phyloP scores from a whole-genome alignment of 2,113 vertebrate species.

The Eretmochelys imbricata region DNA sequence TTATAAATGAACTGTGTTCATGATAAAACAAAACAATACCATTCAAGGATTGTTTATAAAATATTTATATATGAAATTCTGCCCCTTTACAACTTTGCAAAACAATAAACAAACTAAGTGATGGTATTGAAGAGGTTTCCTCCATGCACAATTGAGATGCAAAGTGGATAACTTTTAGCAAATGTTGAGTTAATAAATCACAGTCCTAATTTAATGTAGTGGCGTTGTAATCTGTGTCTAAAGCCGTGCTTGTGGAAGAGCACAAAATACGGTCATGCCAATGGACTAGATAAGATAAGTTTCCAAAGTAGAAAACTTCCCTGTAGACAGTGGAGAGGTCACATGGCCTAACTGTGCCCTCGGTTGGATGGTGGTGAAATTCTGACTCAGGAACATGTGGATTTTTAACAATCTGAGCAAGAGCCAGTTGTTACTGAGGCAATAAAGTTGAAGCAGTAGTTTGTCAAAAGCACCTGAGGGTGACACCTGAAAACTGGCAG shows the following conservation, averaged over 20 bases:
- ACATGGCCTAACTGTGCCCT: background rate
- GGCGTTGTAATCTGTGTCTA: background rate
- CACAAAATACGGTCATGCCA: background rate
- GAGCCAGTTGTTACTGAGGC: background rate
- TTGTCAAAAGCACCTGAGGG: background rate
- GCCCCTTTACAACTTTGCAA: slow-evolving; percentile 6
- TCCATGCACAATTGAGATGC: background rate
- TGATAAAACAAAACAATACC: background rate
- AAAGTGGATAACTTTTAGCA: background rate
- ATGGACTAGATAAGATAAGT: background rate
- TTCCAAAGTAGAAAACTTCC: background rate
- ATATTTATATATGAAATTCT: background rate
- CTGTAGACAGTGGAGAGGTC: background rate
- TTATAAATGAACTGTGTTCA: background rate
- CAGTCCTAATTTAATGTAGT: background rate
- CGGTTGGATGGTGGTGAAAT: background rate
- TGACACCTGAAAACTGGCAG: background rate
- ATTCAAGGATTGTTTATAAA: background rate
- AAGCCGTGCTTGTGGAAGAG: background rate
- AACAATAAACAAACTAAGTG: slow-evolving; percentile 8
- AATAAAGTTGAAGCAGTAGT: background rate
- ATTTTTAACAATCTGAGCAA: background rate
- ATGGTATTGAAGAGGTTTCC: background rate
- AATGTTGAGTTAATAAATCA: background rate
- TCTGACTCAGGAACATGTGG: background rate